Evolutionary conservation across 1,140 invertebrate genomes (phyloP), one percentile per base, ranked within the genome.

Genomic region (Sinella curviseta): DNA sequence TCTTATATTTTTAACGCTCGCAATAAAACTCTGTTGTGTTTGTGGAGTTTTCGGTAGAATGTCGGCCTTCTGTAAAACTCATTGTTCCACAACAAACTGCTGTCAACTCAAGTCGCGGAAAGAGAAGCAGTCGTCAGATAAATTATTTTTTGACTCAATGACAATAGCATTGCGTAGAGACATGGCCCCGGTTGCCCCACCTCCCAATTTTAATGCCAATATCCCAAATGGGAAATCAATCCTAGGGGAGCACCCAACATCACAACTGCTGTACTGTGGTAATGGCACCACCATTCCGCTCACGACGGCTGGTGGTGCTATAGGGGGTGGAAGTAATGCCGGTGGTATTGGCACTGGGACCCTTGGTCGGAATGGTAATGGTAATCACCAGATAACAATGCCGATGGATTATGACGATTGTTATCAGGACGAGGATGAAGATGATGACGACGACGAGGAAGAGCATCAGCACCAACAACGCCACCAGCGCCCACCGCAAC

Each of bases 1-100:
- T 20, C 67, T 82, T 36, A 80, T 82, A 67, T 55, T 79, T 55
- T 26, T 78, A 36, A 75, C 67, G n/a, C 20, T 81, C 8, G 75
- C 20, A 1, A 67, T 82, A 33, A 82, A 81, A 77, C 34, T 81
- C 20, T 82, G 79, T 67, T 82, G 79, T 54, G 1, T 75, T 17
- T 75, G 35, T 26, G 74, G 74, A 67, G 30, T 80, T 4, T 77
- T 26, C 30, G 33, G 80, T 1, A 8, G 33, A 39, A 2, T 75
- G 1, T 73, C 70, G 12, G 16, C 70, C 16, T 73, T 73, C 31
- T 73, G 70, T 16, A 75, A 75, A 75, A 36, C 34, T 2, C 26
- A 75, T 26, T 75, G 73, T 26, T 36, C 34, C 3, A 39, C 34
- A n/a, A 24, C 65, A 70, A 70, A 70, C 8, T 70, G 65, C 30